Conservation (phyloP, 2,888 invertebrate species). For the Lasioglossum lativentre region DNA sequence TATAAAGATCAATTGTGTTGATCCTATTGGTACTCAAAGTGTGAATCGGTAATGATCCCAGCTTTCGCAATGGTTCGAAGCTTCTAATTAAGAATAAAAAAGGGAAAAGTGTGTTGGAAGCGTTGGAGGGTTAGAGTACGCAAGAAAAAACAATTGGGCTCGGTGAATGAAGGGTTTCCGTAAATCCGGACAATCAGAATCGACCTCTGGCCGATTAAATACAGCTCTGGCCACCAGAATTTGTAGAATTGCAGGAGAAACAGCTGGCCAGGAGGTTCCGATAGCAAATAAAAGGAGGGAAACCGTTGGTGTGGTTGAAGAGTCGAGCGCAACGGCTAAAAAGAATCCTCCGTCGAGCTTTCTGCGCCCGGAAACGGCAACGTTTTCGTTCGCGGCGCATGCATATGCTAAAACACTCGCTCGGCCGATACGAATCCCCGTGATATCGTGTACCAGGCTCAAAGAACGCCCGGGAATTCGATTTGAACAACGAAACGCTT, state of each 20-base stretch:
- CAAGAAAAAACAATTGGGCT: not conserved
- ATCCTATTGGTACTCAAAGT: not conserved
- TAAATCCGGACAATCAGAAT: not conserved
- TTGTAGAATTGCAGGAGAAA: not conserved
- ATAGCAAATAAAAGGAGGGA: not conserved
- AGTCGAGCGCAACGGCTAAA: not conserved
- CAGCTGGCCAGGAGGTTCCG: not conserved
- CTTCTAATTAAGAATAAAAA: not conserved
- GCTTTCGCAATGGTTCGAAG: not conserved
- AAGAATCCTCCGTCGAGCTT: constrained; percentile 11
- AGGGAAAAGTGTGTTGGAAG: not conserved
- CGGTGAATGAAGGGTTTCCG: not conserved
- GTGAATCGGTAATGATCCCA: not conserved
- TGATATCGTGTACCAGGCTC: not conserved
- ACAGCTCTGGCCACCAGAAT: not conserved
- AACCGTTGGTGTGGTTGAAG: not conserved
- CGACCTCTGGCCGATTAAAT: constrained; percentile 2
- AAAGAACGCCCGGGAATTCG: constrained; percentile 14
- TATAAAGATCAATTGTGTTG: not conserved
- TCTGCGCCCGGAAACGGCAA: not conserved
- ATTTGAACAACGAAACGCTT: constrained; percentile 16
- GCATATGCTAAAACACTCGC: constrained; percentile 22
- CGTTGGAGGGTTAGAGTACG: not conserved
- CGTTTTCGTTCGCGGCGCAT: constrained; percentile 20
- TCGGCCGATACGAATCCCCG: not conserved